Conservation (phyloP, 2,797 vertebrate genomes). For the Mus spretus region DNA sequence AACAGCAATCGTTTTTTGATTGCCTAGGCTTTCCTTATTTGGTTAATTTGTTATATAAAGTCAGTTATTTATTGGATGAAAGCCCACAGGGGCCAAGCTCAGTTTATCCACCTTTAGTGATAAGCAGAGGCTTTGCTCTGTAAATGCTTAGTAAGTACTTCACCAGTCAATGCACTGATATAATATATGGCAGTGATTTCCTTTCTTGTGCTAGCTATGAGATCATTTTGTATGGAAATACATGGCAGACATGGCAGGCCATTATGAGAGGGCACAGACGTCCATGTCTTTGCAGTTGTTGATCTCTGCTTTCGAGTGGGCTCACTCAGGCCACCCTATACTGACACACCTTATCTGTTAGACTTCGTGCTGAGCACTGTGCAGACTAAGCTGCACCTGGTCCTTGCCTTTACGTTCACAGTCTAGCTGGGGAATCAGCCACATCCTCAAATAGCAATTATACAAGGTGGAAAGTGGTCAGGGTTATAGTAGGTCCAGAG, state of each 20-base stretch:
- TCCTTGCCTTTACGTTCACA: background rate
- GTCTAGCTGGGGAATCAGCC: background rate
- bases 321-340: background rate
- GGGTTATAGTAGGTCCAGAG: background rate
- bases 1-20: background rate
- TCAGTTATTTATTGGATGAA: background rate
- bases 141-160: background rate
- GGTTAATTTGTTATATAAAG: slow-evolving; percentile 19
- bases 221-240: background rate
- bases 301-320: background rate
- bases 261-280: background rate
- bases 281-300: background rate
- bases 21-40: background rate
- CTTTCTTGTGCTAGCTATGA: background rate
- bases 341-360: background rate
- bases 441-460: background rate
- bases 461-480: background rate
- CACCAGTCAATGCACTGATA: background rate
- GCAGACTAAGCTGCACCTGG: background rate
- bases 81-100: background rate
- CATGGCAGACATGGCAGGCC: background rate
- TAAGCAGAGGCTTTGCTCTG: background rate
- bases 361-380: background rate
- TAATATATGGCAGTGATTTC: background rate
- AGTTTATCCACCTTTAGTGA: background rate